phyloP scores from a whole-genome alignment of 2,888 invertebrate species.

The Mayetiola destructor region DNA sequence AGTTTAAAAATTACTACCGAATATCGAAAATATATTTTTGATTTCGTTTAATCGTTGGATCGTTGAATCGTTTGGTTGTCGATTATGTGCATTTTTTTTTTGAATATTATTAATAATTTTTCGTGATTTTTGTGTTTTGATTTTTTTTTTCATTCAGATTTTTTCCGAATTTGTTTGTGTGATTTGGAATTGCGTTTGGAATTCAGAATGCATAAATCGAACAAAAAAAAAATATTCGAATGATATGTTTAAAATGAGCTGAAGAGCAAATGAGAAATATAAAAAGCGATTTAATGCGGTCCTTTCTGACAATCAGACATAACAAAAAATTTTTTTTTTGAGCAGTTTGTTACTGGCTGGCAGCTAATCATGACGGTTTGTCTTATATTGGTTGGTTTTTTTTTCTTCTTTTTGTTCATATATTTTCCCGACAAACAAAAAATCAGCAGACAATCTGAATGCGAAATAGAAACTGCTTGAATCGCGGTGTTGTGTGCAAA shows the following conservation, averaged over 20 bases:
- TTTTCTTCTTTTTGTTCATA: neutral
- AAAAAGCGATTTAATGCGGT: slow-evolving; percentile 1
- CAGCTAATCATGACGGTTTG: slow-evolving; percentile 5
- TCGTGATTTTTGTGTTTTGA: neutral
- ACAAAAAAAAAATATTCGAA: no score
- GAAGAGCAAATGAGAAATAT: no score
- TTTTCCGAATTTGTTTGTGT: neutral
- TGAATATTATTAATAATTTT: no score
- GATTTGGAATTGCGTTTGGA: neutral
- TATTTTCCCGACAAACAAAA: neutral
- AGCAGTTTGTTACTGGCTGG: neutral
- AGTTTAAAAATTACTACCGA: slow-evolving; percentile 8
- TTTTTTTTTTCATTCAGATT: neutral
- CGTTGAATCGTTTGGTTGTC: no score
- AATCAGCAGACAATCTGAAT: neutral
- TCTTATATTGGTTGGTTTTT: neutral
- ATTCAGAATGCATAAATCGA: neutral
- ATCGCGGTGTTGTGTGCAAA: neutral
- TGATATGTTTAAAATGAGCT: no score
- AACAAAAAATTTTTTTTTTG: neutral
- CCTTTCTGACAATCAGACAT: slow-evolving; percentile 3
- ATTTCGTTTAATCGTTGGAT: no score
- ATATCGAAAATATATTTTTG: neutral
- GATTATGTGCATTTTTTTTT: no score
- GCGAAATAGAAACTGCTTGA: neutral